Percentiles rank a stretch among this genome's conserved stretches.
These are phyloP conservation scores for Hirtodrosophila trivittata DNA, from an alignment of 2,888 invertebrate species.

Conservation along the genomic window DNA sequence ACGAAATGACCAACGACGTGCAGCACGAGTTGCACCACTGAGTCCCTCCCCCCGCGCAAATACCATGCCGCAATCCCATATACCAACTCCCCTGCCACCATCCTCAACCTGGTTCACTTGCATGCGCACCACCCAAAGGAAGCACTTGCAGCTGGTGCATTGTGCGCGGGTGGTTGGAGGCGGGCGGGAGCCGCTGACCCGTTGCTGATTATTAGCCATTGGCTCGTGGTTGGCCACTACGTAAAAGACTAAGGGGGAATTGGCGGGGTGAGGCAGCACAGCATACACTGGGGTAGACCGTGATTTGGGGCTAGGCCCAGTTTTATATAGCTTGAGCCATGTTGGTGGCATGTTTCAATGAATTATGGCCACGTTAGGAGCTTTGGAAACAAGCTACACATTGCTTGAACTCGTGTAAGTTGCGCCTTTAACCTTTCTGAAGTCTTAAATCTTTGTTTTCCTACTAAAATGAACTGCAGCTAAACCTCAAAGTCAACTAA, in stretches of 20 bases:
- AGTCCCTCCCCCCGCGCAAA: conserved; percentile 10
- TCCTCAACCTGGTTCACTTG: conserved; percentile 40
- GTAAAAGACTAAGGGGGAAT: no score
- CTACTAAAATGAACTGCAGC: no score
- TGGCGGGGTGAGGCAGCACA: no score
- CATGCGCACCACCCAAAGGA: conserved; percentile 6
- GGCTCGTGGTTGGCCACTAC: conserved; percentile 45
- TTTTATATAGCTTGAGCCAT: conserved; percentile 36
- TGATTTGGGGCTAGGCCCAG: conserved; percentile 20
- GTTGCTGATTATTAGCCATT: conserved; percentile 62
- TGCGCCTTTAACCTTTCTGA: conserved; percentile 12
- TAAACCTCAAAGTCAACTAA: no score
- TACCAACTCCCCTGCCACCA: not conserved
- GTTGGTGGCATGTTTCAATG: conserved; percentile 72
- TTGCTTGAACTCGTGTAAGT: conserved; percentile 11
- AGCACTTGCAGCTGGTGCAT: conserved; percentile 54
- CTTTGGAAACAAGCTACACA: conserved; percentile 50
- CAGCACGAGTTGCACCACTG: conserved; percentile 68
- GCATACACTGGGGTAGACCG: conserved; percentile 11
- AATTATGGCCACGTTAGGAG: conserved; percentile 66
- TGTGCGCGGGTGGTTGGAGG: not conserved
- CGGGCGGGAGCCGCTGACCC: conserved; percentile 38
- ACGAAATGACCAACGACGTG: conserved; percentile 79
- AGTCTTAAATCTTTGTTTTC: no score
- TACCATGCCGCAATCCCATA: conserved; percentile 28